phyloP scores from a whole-genome alignment of 2,113 vertebrate genomes.

The Neotragus moschatus region DNA sequence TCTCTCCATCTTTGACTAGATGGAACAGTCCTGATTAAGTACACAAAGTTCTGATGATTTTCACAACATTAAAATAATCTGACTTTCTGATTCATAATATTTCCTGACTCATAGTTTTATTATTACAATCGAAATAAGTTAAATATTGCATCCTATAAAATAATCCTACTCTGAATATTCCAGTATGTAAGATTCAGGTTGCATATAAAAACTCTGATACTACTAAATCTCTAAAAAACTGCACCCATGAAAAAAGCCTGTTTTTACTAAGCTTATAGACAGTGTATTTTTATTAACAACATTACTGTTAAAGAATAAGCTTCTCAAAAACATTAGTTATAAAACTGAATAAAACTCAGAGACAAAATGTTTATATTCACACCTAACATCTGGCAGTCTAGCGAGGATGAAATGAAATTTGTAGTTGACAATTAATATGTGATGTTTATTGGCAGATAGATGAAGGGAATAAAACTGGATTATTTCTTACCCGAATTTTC shows the following conservation, averaged over 20 bases:
- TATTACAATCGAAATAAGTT: neutral
- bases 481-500: conserved; percentile 27
- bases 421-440: conserved; percentile 27
- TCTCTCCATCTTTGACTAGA: neutral
- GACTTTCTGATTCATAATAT: conserved; percentile 12
- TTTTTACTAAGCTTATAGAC: neutral
- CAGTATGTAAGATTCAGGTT: neutral
- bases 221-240: neutral
- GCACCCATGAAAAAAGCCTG: neutral
- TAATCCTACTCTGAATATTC: neutral
- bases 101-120: neutral
- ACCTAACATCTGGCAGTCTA: neutral
- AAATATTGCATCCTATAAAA: neutral
- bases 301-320: conserved; percentile 29
- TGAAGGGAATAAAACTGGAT: neutral
- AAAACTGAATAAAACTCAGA: conserved; percentile 12
- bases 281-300: conserved; percentile 23
- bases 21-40: neutral
- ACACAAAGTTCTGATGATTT: neutral
- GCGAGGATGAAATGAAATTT: conserved; percentile 36
- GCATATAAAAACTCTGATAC: neutral
- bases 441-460: neutral
- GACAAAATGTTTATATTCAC: conserved; percentile 10
- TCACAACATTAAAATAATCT: neutral
- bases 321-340: neutral